Conservation (phyloP, 2,113 vertebrate species). For the Cyphomyrus discorhynchus region DNA sequence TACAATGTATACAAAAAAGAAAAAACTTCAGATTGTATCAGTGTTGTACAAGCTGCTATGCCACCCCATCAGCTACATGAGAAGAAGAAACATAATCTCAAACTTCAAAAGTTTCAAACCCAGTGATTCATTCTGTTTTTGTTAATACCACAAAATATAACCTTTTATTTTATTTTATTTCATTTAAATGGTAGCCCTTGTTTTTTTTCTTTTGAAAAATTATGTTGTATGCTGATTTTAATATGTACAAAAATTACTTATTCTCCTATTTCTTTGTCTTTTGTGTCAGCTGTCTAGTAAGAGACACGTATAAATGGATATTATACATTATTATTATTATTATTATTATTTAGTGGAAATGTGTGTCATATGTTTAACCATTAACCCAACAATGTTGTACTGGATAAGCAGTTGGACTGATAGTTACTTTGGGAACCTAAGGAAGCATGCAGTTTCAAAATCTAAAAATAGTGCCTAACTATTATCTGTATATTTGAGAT, state of each 20-base stretch:
- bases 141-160: neutral
- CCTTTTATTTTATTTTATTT: neutral
- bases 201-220: neutral
- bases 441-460: neutral
- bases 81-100: conserved; percentile 10
- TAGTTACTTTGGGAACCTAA: neutral
- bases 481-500: neutral
- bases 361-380: too few species aligned
- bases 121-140: conserved; percentile 25
- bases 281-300: neutral
- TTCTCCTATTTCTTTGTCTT: neutral
- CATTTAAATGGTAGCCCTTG: neutral
- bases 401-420: neutral
- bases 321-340: too few species aligned
- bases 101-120: conserved; percentile 18
- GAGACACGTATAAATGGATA: neutral
- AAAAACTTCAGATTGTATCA: conserved; percentile 7
- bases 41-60: conserved; percentile 10
- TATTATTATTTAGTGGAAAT: too few species aligned
- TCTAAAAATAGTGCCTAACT: neutral
- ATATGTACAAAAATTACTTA: neutral
- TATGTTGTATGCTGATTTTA: neutral
- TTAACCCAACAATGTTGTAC: too few species aligned
- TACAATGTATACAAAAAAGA: neutral
- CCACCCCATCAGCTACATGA: neutral